Evolutionary conservation across 2,797 vertebrate genomes (phyloP).

Genomic region (Carcharodon carcharias): DNA sequence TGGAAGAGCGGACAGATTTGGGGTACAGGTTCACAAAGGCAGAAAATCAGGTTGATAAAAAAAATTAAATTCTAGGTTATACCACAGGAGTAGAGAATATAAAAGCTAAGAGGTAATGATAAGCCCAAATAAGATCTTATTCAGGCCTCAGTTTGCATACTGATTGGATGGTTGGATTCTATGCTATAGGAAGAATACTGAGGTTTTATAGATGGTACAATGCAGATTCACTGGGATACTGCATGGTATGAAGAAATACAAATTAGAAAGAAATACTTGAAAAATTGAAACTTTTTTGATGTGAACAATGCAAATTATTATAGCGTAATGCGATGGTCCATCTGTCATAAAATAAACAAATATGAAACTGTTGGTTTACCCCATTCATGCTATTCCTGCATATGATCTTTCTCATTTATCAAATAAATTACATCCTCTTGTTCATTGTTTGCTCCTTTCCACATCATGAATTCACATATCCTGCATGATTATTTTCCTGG

Average conservation of each 20-base stretch:
- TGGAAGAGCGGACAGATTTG: not conserved
- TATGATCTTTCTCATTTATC: not conserved
- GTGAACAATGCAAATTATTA: not conserved
- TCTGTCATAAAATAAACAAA: not conserved
- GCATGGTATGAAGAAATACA: too few species aligned
- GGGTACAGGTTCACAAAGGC: not conserved
- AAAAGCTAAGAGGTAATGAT: not conserved
- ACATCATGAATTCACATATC: not conserved
- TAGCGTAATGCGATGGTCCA: not conserved
- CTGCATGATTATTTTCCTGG: not conserved
- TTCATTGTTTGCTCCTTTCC: not conserved
- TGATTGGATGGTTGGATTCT: not conserved
- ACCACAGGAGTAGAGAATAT: not conserved
- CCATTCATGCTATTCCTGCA: not conserved
- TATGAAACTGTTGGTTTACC: not conserved
- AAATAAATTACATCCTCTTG: not conserved
- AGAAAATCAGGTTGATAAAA: not conserved
- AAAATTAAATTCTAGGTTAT: not conserved
- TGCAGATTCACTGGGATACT: too few species aligned
- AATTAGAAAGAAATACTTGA: not conserved
- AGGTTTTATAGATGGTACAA: not conserved
- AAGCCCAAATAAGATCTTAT: not conserved
- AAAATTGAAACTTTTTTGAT: not conserved
- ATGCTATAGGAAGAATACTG: not conserved
- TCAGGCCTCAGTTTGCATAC: not conserved